These are phyloP conservation scores for Corapipo altera DNA, from an alignment of 2,113 vertebrate genomes.

Conservation along the genomic window DNA sequence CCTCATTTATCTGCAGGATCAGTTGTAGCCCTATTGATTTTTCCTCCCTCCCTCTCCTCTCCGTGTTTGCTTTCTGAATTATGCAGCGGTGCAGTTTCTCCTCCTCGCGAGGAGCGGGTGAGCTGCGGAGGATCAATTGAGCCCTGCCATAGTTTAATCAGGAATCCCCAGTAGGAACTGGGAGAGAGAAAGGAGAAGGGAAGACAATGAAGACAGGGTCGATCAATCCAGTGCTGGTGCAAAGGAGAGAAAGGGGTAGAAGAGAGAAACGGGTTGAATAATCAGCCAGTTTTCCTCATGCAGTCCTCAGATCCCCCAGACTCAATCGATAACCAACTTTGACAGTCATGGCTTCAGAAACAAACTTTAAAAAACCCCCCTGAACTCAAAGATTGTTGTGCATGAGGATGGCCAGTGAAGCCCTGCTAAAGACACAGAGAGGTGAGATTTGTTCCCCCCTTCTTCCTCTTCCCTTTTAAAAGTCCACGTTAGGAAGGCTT, in stretches of 20 bases:
- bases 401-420: background rate
- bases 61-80: constrained; percentile 72
- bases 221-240: constrained; percentile 50
- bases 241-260: constrained; percentile 32
- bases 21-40: constrained; percentile 69
- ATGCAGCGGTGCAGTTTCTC: constrained; percentile 66
- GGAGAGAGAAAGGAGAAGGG: constrained; percentile 54
- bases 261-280: constrained; percentile 13
- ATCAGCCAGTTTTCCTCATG: constrained; percentile 14
- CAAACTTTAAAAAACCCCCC: constrained; percentile 1
- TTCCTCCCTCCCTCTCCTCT: constrained; percentile 35
- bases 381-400: background rate
- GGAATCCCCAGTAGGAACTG: constrained; percentile 67
- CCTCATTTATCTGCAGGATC: constrained; percentile 69
- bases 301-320: constrained; percentile 49
- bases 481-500: background rate
- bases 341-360: constrained; percentile 58
- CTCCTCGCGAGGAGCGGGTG: constrained; percentile 40
- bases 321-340: constrained; percentile 60
- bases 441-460: background rate
- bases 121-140: constrained; percentile 69
- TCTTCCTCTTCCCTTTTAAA: background rate
- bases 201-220: constrained; percentile 56
- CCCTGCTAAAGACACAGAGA: background rate
- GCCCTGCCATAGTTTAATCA: constrained; percentile 71